These are phyloP conservation scores for Apis laboriosa DNA, from an alignment of 1,140 invertebrate species.

Conservation along the genomic window DNA sequence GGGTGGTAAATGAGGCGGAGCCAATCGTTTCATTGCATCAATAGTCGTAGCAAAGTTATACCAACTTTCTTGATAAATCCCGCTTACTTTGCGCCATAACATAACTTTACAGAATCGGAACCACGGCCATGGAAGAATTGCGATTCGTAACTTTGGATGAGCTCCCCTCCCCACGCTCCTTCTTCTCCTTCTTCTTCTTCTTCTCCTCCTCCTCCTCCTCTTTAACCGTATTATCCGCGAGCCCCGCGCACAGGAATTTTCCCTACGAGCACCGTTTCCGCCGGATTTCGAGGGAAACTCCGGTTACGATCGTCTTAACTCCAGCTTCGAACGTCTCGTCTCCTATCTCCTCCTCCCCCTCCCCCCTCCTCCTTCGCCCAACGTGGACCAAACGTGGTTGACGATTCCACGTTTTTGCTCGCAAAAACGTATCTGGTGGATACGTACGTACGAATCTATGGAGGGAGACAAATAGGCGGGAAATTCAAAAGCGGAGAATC, in stretches of 20 bases:
- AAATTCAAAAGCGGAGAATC: too few species aligned
- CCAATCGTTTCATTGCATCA: conserved; percentile 81
- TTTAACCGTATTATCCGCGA: conserved; percentile 70
- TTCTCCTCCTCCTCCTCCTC: conserved; percentile 48
- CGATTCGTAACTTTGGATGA: conserved; percentile 81
- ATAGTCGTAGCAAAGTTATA: conserved; percentile 80
- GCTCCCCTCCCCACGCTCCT: conserved; percentile 65
- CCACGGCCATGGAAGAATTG: conserved; percentile 81
- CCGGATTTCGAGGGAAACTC: conserved; percentile 62
- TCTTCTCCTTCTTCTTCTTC: conserved; percentile 30
- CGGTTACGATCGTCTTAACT: neutral
- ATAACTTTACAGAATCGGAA: conserved; percentile 81
- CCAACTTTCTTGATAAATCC: conserved; percentile 81
- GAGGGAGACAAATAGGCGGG: too few species aligned
- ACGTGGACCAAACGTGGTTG: neutral
- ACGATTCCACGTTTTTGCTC: too few species aligned
- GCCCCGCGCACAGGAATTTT: conserved; percentile 61
- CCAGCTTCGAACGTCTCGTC: too few species aligned
- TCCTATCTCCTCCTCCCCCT: too few species aligned
- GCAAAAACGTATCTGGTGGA: too few species aligned
- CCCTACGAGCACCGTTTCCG: conserved; percentile 62
- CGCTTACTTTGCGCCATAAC: conserved; percentile 81
- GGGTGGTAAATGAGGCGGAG: conserved; percentile 77
- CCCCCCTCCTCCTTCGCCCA: too few species aligned
- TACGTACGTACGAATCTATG: too few species aligned